Conservation (phyloP, 1,140 invertebrate genomes). For the Bombus waltoni region DNA sequence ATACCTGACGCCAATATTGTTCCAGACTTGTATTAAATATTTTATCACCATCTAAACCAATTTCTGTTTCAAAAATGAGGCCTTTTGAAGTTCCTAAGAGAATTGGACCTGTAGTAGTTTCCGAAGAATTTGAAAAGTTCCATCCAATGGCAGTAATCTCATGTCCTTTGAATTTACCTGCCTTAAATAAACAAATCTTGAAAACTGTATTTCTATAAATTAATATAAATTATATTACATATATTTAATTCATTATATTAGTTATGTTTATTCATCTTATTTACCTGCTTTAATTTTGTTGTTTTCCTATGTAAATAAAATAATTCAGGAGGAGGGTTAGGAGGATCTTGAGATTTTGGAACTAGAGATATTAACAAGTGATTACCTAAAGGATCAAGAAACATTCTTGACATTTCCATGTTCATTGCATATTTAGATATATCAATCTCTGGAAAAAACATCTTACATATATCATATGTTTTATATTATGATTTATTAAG, state of each 20-base stretch:
- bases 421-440: constrained; percentile 85
- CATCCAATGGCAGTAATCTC: constrained; percentile 96
- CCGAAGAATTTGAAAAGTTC: constrained; percentile 90
- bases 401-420: constrained; percentile 88
- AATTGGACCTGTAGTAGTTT: constrained; percentile 89
- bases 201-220: constrained; percentile 10
- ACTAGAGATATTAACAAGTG: constrained; percentile 91
- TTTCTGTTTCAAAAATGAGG: constrained; percentile 95
- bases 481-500: background rate
- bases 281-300: constrained; percentile 86
- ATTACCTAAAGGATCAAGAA: constrained; percentile 93
- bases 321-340: constrained; percentile 87
- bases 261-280: background rate
- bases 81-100: constrained; percentile 95
- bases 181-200: constrained; percentile 69
- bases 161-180: constrained; percentile 89
- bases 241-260: background rate
- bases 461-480: background rate
- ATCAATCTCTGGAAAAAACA: constrained; percentile 82
- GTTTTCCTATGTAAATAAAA: constrained; percentile 89
- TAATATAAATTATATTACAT: background rate
- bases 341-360: constrained; percentile 82
- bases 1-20: constrained; percentile 94
- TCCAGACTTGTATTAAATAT: constrained; percentile 90
- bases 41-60: constrained; percentile 90